phyloP scores from a whole-genome alignment of 2,888 invertebrate species.

The Sarcophaga caerulescens region DNA sequence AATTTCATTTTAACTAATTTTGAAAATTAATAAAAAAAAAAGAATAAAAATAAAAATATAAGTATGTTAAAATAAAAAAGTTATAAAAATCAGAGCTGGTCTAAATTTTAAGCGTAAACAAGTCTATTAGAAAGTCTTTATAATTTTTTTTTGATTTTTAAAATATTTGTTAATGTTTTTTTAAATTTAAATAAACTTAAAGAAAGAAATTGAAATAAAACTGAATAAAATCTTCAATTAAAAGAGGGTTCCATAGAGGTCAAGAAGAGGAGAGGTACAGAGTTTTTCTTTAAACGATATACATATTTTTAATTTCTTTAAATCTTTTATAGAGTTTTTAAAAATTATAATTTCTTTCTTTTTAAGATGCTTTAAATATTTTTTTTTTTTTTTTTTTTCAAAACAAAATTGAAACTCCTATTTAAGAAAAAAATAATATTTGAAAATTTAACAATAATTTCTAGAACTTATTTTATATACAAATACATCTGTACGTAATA shows the following conservation, averaged over 20 bases:
- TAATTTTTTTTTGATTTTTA: not conserved
- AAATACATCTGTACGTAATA: too few species aligned
- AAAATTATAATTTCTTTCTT: not conserved
- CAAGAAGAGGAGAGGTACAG: conserved; percentile 55
- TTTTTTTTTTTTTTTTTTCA: too few species aligned
- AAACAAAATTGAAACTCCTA: too few species aligned
- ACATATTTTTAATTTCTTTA: conserved; percentile 28
- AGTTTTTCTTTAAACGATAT: conserved; percentile 60
- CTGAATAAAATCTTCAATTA: not conserved
- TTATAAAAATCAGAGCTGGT: conserved; percentile 34
- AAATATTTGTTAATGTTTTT: not conserved
- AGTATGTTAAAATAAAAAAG: not conserved
- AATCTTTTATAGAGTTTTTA: not conserved
- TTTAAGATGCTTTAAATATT: too few species aligned
- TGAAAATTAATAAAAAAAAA: conserved; percentile 18
- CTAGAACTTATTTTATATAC: too few species aligned
- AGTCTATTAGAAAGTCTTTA: not conserved
- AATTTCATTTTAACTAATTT: conserved; percentile 67
- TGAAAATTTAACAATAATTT: too few species aligned
- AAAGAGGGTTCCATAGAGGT: not conserved
- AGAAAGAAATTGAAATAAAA: not conserved
- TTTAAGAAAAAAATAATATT: too few species aligned
- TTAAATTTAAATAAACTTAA: not conserved
- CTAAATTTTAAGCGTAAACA: not conserved
- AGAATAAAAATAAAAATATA: conserved; percentile 15